Conservation (phyloP, 2,888 invertebrate species). For the Sphecodes monilicornis region DNA sequence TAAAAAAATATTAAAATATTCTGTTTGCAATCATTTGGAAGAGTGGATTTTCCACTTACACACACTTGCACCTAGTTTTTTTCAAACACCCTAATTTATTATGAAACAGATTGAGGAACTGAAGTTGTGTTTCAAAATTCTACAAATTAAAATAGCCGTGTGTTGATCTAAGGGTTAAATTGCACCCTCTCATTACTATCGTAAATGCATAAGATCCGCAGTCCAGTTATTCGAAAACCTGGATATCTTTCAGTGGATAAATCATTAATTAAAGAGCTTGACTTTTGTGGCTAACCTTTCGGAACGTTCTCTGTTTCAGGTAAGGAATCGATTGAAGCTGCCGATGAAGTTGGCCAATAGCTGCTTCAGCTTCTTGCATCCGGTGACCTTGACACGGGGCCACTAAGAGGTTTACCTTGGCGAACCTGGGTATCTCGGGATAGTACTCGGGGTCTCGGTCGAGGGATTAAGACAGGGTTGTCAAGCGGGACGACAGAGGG, state of each 20-base stretch:
- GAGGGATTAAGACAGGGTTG: constrained; percentile 67
- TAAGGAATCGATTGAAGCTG: constrained; percentile 43
- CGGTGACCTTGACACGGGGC: constrained; percentile 64
- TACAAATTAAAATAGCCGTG: too few relatives aligned
- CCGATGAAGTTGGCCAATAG: constrained; percentile 27
- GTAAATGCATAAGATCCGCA: neutral
- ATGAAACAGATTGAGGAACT: too few relatives aligned
- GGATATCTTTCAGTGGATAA: too few relatives aligned
- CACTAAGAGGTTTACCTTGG: constrained; percentile 71
- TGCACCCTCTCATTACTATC: neutral
- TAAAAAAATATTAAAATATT: too few relatives aligned
- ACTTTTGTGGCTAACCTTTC: neutral
- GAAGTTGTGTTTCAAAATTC: too few relatives aligned
- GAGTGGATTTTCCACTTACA: too few relatives aligned
- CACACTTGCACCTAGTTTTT: too few relatives aligned
- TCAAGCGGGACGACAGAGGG: constrained; percentile 59
- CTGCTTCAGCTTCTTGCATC: constrained; percentile 3
- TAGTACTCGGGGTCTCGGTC: constrained; percentile 64
- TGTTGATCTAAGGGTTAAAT: too few relatives aligned
- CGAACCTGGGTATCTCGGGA: constrained; percentile 68
- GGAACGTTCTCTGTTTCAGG: constrained; percentile 64
- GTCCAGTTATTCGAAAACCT: neutral
- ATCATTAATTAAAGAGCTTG: neutral
- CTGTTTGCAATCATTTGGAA: too few relatives aligned
- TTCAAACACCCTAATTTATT: too few relatives aligned